Evolutionary conservation across 2,888 invertebrate genomes (phyloP).

Genomic region (Agonopterix arenella): DNA sequence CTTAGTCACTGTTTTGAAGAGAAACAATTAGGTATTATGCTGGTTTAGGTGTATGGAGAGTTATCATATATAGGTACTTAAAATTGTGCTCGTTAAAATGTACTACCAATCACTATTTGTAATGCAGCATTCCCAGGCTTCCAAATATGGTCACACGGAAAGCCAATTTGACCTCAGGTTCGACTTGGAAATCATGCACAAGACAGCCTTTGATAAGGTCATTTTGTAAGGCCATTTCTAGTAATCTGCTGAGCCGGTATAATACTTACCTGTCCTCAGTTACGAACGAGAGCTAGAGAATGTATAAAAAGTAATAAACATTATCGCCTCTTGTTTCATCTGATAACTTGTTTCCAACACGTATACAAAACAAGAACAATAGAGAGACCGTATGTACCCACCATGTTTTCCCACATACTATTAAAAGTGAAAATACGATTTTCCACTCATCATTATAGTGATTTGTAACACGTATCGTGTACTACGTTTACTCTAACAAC

Average conservation of each 20-base stretch:
- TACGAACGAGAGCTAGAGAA: not conserved
- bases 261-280: not conserved
- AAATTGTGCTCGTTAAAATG: no score
- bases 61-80: no score
- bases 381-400: constrained; percentile 20
- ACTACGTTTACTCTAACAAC: no score
- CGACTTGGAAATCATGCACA: constrained; percentile 28
- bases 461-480: no score
- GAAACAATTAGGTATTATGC: no score
- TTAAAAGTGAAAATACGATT: constrained; percentile 28
- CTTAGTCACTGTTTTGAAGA: no score
- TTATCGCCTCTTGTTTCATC: constrained; percentile 2
- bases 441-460: constrained; percentile 8
- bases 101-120: no score
- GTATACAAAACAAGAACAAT: constrained; percentile 14
- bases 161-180: constrained; percentile 34
- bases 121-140: constrained; percentile 1
- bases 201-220: constrained; percentile 30
- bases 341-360: constrained; percentile 1
- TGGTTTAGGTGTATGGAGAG: no score
- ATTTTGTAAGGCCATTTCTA: constrained; percentile 32
- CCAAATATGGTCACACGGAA: constrained; percentile 27
- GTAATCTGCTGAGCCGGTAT: constrained; percentile 8
- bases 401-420: constrained; percentile 23
- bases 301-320: not conserved